These are phyloP conservation scores for Ceyx erithaca DNA, from an alignment of 2,797 vertebrate genomes.

Conservation along the genomic window DNA sequence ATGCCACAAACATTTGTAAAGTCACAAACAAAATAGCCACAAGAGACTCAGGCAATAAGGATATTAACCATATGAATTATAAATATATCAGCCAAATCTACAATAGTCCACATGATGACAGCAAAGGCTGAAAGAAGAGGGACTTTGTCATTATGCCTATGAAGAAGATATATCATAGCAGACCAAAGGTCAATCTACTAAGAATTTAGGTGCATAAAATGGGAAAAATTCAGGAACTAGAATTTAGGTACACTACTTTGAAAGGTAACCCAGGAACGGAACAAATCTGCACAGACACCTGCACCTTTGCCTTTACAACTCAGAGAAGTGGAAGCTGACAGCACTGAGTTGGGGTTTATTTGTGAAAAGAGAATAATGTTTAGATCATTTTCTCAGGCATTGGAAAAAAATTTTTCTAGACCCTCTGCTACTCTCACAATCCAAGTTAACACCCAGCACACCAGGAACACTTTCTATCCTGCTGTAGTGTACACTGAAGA, in stretches of 20 bases:
- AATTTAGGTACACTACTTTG: not conserved
- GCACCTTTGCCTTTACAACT: not conserved
- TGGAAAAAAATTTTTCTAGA: not conserved
- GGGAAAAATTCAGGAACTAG: not conserved
- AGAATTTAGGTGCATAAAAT: not conserved
- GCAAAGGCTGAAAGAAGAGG: not conserved
- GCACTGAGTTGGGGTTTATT: not conserved
- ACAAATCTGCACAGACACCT: not conserved
- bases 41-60: not conserved
- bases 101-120: not conserved
- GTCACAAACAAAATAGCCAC: not conserved
- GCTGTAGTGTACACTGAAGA: not conserved
- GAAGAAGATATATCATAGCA: not conserved
- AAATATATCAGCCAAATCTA: not conserved
- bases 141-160: not conserved
- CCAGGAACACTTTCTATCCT: not conserved
- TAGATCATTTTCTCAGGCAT: not conserved
- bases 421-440: not conserved
- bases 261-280: not conserved
- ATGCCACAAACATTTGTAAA: not conserved
- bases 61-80: not conserved
- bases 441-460: not conserved
- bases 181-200: not conserved
- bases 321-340: not conserved
- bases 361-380: not conserved